Base-by-base conservation (phyloP, 2,797 vertebrate genomes). In the Atherinosoma microstoma region DNA sequence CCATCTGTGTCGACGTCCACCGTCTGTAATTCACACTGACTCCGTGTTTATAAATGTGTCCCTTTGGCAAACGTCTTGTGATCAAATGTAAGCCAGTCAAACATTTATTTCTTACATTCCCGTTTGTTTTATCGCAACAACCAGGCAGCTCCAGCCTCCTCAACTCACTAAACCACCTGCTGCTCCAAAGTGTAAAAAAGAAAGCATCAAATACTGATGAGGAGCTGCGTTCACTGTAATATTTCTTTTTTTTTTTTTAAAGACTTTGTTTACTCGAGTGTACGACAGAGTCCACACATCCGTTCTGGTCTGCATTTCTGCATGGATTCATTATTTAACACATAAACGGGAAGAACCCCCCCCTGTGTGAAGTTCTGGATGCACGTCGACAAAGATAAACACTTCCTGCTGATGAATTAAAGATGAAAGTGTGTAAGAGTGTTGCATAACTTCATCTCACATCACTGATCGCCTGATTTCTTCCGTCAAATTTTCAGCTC, bases 391-490 rank as follows among this genome's bases (percentile, higher is more conserved):
- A 51, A 56, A 65, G 42, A 79, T 24, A 36, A 1, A 65, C 69
- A 64, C 76, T 58, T 79, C 75, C 82, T 82, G 54, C 22, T 40
- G 63, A 68, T 76, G 64, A 83, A 84, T 85, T 80, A 82, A 74
- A 70, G 47, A 85, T 79, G 64, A 29, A 12, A 53, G 11, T 47
- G 76, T 58, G 64, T 49, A 10, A 27, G 30, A 13, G 10, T 10
- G 75, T 89, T 85, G 75, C 56, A 34, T 20, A 84, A 89, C 69
- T 40, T 67, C 49, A 80, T 68, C 60, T 80, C 68, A 70, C 69
- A 30, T 67, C 53, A 18, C 51, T 51, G 57, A 57, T 62, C 7
- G 16, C 35, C 51, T 0, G 53, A 49, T 47, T 80, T 73, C 70
- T 76, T 69, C 64, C 35, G 1, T 83, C 78, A 81, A 79, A 79